Conservation (phyloP, 2,797 vertebrate genomes). For the Cetoscarus ocellatus region DNA sequence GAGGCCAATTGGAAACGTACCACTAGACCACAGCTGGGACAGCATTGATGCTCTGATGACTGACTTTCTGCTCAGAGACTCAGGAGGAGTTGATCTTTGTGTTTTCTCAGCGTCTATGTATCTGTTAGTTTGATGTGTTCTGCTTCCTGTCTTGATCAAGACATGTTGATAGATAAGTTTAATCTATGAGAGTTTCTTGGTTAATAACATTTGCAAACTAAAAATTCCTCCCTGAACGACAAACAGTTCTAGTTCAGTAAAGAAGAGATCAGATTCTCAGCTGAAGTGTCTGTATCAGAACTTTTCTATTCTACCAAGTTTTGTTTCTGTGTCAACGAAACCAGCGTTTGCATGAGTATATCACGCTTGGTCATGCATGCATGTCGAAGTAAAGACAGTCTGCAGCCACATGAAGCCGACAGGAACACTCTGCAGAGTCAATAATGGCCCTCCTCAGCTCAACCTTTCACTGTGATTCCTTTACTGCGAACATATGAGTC, state of each 20-base stretch:
- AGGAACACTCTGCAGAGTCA: neutral
- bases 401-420: neutral
- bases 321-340: conserved; percentile 62
- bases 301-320: conserved; percentile 17
- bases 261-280: neutral
- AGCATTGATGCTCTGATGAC: too few species aligned
- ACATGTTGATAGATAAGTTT: too few species aligned
- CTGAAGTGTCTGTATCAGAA: conserved; percentile 26
- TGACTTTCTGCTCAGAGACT: too few species aligned
- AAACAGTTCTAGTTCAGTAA: neutral
- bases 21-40: too few species aligned
- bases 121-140: too few species aligned
- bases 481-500: conserved; percentile 45
- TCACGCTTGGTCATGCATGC: conserved; percentile 60
- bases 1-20: too few species aligned
- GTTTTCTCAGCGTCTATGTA: too few species aligned
- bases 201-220: too few species aligned
- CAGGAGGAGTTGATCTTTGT: too few species aligned
- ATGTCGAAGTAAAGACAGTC: conserved; percentile 14
- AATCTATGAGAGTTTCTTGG: too few species aligned
- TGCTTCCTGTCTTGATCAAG: too few species aligned
- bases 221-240: too few species aligned
- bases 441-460: neutral
- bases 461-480: conserved; percentile 1
- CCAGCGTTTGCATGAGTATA: conserved; percentile 65